These are phyloP conservation scores for Lepidurus packardi DNA, from an alignment of 1,140 invertebrate genomes.

Conservation along the genomic window DNA sequence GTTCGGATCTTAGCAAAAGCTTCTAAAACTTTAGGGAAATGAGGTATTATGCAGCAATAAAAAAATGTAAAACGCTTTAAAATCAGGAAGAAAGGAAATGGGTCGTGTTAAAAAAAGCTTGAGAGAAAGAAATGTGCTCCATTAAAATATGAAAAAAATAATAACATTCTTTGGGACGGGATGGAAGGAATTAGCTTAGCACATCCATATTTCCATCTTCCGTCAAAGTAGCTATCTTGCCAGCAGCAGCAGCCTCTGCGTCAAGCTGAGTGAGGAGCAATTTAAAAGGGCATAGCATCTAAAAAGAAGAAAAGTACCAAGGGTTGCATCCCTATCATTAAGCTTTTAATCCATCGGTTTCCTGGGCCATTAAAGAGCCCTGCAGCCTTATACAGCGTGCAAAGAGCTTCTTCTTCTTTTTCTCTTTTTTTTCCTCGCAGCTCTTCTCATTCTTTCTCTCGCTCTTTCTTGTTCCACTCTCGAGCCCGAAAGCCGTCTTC, in stretches of 20 bases:
- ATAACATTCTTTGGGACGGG: not conserved
- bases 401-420: not conserved
- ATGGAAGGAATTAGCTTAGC: slow-evolving; percentile 1
- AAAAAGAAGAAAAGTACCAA: slow-evolving; percentile 17
- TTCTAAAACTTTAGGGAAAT: not conserved
- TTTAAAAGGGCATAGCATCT: not conserved
- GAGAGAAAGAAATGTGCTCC: not conserved
- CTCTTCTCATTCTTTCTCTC: not conserved
- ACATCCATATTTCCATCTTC: slow-evolving; percentile 22
- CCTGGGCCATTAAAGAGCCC: slow-evolving; percentile 13
- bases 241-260: slow-evolving; percentile 20
- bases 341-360: slow-evolving; percentile 22
- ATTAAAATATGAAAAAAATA: not conserved
- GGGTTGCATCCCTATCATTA: slow-evolving; percentile 21
- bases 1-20: not conserved
- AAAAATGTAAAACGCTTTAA: not conserved
- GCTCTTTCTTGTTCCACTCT: not conserved
- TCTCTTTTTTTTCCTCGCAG: not conserved
- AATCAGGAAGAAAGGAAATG: not conserved
- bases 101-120: not conserved
- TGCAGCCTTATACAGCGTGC: slow-evolving; percentile 1
- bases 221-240: slow-evolving; percentile 1
- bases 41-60: not conserved
- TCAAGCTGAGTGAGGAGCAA: slow-evolving; percentile 14
- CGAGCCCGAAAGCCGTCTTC: not conserved